Conservation (phyloP, 2,888 invertebrate genomes). For the Iphiclides podalirius region DNA sequence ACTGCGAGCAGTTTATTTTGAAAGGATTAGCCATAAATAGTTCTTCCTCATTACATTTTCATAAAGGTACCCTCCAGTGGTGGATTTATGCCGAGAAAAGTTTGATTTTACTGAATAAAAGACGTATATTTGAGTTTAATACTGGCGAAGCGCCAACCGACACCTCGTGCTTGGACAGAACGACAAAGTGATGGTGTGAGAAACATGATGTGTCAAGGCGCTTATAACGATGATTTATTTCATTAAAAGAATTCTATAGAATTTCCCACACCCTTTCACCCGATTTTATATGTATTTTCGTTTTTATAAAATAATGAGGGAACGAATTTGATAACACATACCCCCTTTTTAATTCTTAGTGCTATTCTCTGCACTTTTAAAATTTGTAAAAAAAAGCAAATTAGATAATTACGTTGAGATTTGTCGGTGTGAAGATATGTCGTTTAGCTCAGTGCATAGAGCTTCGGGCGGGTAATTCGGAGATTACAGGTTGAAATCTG, state of each 20-base stretch:
- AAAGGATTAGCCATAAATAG: conserved; percentile 79
- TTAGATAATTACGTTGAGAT: too few species aligned
- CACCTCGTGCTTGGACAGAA: conserved; percentile 45
- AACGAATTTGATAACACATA: too few species aligned
- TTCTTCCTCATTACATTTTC: conserved; percentile 76
- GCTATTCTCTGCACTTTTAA: too few species aligned
- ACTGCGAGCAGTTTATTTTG: conserved; percentile 66
- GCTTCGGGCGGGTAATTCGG: too few species aligned
- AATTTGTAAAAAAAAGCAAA: too few species aligned
- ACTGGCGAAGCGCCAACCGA: conserved; percentile 62
- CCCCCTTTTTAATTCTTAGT: too few species aligned
- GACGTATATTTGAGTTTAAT: conserved; percentile 70
- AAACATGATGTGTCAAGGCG: conserved; percentile 25
- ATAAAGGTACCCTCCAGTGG: conserved; percentile 67
- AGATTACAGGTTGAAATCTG: too few species aligned
- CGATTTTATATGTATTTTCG: too few species aligned
- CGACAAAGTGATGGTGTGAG: conserved; percentile 24
- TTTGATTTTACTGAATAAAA: conserved; percentile 78
- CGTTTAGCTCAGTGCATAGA: too few species aligned
- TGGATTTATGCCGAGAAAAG: conserved; percentile 74
- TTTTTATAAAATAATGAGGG: too few species aligned
- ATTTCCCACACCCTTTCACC: too few species aligned
- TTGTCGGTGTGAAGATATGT: too few species aligned
- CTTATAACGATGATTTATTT: conserved; percentile 25
- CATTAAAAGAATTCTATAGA: neutral